Percentiles rank a stretch among this genome's conserved stretches.
These are phyloP conservation scores for Misgurnus mizolepis DNA, from an alignment of 2,113 vertebrate species.

Conservation along the genomic window DNA sequence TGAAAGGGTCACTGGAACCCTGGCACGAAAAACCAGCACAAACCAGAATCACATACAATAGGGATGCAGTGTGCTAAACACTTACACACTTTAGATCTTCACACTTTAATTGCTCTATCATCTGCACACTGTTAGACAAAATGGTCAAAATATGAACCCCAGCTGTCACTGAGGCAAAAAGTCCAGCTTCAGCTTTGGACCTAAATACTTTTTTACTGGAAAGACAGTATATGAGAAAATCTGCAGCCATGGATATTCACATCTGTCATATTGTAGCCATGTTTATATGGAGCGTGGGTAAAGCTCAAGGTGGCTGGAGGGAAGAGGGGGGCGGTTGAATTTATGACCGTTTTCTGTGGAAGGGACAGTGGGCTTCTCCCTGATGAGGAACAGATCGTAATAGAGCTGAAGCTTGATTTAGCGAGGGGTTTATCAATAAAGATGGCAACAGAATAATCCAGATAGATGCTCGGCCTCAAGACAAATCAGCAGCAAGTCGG, in stretches of 20 bases:
- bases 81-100: not conserved
- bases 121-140: not conserved
- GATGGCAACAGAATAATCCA: slow-evolving; percentile 11
- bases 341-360: slow-evolving; percentile 39
- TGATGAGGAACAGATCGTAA: not conserved
- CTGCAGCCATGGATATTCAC: slow-evolving; percentile 62
- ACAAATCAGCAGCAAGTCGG: slow-evolving; percentile 8
- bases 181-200: too few relatives aligned
- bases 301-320: slow-evolving; percentile 58
- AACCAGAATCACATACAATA: slow-evolving; percentile 12
- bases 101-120: not conserved
- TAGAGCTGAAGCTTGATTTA: slow-evolving; percentile 7
- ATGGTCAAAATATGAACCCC: too few relatives aligned
- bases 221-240: slow-evolving; percentile 52
- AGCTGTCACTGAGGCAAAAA: too few relatives aligned
- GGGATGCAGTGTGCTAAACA: not conserved
- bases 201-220: not conserved
- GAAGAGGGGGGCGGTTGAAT: slow-evolving; percentile 50
- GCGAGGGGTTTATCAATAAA: slow-evolving; percentile 19
- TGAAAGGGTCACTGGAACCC: slow-evolving; percentile 41
- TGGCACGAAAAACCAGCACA: slow-evolving; percentile 38
- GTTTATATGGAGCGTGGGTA: slow-evolving; percentile 68
- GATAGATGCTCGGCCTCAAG: not conserved
- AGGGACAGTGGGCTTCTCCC: not conserved
- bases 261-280: slow-evolving; percentile 59